These are phyloP conservation scores for Hydropsyche betteni DNA, from an alignment of 2,888 invertebrate genomes.

Conservation along the genomic window DNA sequence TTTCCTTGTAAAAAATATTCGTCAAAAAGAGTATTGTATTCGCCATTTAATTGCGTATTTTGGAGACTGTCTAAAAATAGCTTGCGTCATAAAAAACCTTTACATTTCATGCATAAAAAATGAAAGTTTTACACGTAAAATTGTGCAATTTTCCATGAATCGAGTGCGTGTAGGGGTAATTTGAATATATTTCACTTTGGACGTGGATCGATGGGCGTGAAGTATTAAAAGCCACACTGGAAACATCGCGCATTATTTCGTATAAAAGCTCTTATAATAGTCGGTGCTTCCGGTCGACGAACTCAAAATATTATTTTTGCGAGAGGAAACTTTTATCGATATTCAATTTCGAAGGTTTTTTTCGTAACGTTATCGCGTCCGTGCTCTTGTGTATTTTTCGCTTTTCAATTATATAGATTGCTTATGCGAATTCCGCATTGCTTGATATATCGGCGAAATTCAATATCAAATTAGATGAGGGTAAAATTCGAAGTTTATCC, in stretches of 20 bases:
- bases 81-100: no score
- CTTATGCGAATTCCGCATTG: no score
- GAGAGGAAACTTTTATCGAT: no score
- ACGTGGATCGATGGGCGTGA: constrained; percentile 5
- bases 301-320: no score
- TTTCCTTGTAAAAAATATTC: neutral
- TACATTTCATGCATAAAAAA: neutral
- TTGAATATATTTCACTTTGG: constrained; percentile 19
- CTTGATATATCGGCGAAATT: no score
- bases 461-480: no score
- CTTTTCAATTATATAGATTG: no score
- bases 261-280: no score
- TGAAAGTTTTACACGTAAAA: constrained; percentile 7
- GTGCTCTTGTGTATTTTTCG: no score
- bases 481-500: constrained; percentile 8
- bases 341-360: no score
- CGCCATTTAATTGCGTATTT: neutral
- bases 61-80: neutral
- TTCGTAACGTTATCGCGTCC: no score
- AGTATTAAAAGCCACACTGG: constrained; percentile 1
- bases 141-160: constrained; percentile 11
- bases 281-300: no score
- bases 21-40: neutral
- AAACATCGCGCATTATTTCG: neutral
- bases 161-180: constrained; percentile 6